Conservation (phyloP, 2,113 vertebrate genomes). For the Butorides virescens region DNA sequence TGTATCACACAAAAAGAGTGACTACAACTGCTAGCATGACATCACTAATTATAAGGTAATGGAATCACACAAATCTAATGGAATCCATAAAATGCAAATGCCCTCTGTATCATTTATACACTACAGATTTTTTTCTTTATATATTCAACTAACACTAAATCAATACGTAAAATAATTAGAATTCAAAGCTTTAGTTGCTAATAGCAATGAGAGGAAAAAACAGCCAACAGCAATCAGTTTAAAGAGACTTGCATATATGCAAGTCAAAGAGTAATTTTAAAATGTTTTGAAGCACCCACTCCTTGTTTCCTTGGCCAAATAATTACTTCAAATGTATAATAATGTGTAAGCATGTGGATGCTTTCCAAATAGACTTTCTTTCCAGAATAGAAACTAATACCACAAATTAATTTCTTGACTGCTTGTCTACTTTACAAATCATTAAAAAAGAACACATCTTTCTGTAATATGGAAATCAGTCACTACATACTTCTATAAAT, state of each 20-base stretch:
- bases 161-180: not conserved
- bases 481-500: not conserved
- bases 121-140: not conserved
- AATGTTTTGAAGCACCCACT: slow-evolving; percentile 37
- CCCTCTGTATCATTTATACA: not conserved
- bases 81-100: not conserved
- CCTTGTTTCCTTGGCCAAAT: not conserved
- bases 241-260: not conserved
- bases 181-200: slow-evolving; percentile 1
- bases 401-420: not conserved
- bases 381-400: not conserved
- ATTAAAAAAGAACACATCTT: not conserved
- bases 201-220: not conserved
- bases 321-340: not conserved
- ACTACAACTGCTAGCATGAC: not conserved
- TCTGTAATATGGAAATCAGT: not conserved
- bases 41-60: not conserved
- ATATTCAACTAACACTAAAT: not conserved
- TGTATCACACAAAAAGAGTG: not conserved
- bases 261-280: not conserved
- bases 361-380: slow-evolving; percentile 22
- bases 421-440: not conserved
- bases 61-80: not conserved
- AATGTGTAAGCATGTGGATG: not conserved
- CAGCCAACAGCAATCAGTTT: not conserved